Percentiles rank a stretch among this genome's conserved stretches.
Evolutionary conservation across 1,140 invertebrate genomes (phyloP).

Genomic region (Drosophila grimshawi): DNA sequence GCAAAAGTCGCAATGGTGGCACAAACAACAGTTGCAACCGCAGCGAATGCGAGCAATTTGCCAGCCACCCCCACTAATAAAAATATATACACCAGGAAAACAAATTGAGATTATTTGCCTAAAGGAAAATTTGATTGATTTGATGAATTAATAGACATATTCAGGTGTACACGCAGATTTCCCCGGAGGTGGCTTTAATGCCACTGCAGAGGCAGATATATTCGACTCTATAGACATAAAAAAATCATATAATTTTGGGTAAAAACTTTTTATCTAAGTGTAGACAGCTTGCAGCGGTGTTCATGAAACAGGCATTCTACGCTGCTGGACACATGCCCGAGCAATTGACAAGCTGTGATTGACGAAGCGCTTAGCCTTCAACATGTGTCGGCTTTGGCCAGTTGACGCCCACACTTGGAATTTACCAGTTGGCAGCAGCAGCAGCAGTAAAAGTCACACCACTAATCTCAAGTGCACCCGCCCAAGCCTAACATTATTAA

Average conservation of each 20-base stretch:
- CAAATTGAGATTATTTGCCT: not conserved
- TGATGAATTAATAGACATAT: too few relatives aligned
- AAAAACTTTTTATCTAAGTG: not conserved
- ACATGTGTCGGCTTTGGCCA: conserved; percentile 18
- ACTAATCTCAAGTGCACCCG: conserved; percentile 68
- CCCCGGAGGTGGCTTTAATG: too few relatives aligned
- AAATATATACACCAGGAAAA: not conserved
- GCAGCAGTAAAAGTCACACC: conserved; percentile 35
- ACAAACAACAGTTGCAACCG: conserved; percentile 9
- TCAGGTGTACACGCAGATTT: too few relatives aligned
- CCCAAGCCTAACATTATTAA: conserved; percentile 61
- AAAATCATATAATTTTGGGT: too few relatives aligned
- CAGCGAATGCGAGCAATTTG: conserved; percentile 19
- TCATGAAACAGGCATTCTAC: conserved; percentile 33
- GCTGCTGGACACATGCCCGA: conserved; percentile 43
- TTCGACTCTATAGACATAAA: too few relatives aligned
- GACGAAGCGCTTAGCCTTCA: conserved; percentile 66
- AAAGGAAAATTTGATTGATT: too few relatives aligned
- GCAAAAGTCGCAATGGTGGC: conserved; percentile 23
- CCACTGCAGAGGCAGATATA: not conserved
- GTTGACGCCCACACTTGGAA: conserved; percentile 74
- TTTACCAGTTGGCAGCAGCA: conserved; percentile 63
- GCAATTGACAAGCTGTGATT: conserved; percentile 56
- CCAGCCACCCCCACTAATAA: conserved; percentile 47
- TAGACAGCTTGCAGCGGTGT: conserved; percentile 11